Conservation (phyloP, 1,140 invertebrate genomes). For the Sycophila sp. region DNA sequence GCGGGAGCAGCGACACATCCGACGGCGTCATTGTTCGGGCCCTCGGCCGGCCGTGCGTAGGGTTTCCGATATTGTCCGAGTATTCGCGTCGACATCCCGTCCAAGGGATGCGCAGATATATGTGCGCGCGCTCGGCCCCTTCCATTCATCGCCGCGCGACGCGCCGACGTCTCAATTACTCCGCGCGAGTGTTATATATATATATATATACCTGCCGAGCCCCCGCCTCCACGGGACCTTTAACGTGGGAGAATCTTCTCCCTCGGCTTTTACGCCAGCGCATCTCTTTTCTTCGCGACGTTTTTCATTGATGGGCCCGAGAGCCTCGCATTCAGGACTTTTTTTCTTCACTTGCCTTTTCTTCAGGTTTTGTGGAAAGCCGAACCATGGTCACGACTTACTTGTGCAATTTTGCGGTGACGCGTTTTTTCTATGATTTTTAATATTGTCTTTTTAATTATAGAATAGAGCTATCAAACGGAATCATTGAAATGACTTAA, state of each 20-base stretch:
- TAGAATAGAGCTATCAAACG: too few relatives aligned
- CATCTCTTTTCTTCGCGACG: background rate
- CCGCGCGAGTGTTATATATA: slow-evolving; percentile 41
- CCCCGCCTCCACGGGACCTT: background rate
- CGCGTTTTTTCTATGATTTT: too few relatives aligned
- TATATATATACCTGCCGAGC: slow-evolving; percentile 39
- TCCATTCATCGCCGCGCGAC: background rate
- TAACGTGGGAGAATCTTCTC: slow-evolving; percentile 37
- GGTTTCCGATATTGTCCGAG: slow-evolving; percentile 17
- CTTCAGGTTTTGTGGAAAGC: too few relatives aligned
- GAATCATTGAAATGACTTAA: too few relatives aligned
- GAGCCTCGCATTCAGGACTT: background rate
- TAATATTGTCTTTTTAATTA: too few relatives aligned
- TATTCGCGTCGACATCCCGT: background rate
- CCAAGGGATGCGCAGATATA: too few relatives aligned
- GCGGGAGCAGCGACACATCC: background rate
- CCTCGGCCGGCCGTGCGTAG: background rate
- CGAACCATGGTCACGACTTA: background rate
- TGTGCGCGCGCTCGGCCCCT: background rate
- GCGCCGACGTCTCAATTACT: slow-evolving; percentile 54
- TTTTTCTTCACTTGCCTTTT: too few relatives aligned
- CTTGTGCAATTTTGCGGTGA: background rate
- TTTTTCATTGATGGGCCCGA: background rate
- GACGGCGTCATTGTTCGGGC: background rate
- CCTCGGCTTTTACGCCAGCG: background rate